These are phyloP conservation scores for Meiosimyza platycephala DNA, from an alignment of 2,888 invertebrate genomes.

Conservation along the genomic window DNA sequence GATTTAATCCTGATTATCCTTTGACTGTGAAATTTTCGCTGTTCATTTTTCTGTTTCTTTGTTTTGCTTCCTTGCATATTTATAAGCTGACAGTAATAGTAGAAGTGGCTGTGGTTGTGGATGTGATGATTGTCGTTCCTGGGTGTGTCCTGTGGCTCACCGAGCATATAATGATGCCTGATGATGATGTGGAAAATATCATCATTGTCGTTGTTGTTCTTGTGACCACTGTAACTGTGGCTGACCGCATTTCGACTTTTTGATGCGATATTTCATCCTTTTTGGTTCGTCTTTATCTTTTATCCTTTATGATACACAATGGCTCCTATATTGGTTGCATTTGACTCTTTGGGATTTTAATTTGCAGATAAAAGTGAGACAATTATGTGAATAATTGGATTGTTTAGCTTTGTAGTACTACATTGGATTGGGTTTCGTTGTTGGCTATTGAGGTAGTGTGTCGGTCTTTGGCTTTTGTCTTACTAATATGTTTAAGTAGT, in stretches of 20 bases:
- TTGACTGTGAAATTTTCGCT: slow-evolving; percentile 60
- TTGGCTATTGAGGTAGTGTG: too few species aligned
- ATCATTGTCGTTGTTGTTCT: slow-evolving; percentile 22
- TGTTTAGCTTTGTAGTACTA: slow-evolving; percentile 41
- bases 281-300: background rate
- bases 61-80: slow-evolving; percentile 17
- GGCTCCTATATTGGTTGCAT: slow-evolving; percentile 40
- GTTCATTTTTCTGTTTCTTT: slow-evolving; percentile 14
- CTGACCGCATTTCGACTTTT: slow-evolving; percentile 34
- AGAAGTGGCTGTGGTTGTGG: slow-evolving; percentile 30
- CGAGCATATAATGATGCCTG: slow-evolving; percentile 5
- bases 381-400: slow-evolving; percentile 65
- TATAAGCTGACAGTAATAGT: slow-evolving; percentile 3
- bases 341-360: slow-evolving; percentile 64
- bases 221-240: slow-evolving; percentile 34
- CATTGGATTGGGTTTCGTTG: too few species aligned
- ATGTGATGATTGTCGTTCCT: slow-evolving; percentile 23
- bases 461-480: too few species aligned
- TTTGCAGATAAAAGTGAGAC: slow-evolving; percentile 63
- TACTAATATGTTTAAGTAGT: too few species aligned
- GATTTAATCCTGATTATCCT: slow-evolving; percentile 67
- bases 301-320: background rate
- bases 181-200: background rate
- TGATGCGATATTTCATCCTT: slow-evolving; percentile 59
- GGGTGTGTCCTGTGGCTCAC: slow-evolving; percentile 14